phyloP scores from a whole-genome alignment of 2,797 vertebrate species.

The Chaenodraco wilsoni region DNA sequence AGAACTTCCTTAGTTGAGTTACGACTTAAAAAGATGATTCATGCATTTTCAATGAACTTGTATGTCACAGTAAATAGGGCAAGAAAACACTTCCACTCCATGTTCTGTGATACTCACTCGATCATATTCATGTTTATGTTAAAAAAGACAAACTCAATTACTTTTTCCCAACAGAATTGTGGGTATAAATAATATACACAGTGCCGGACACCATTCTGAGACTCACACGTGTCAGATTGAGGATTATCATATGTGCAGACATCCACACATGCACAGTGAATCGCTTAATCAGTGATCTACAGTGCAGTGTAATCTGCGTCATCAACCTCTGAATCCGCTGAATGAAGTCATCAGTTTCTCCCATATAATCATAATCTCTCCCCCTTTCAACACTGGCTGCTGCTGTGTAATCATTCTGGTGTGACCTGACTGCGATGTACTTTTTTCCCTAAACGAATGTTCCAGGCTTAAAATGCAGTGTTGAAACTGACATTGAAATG shows the following conservation, averaged over 20 bases:
- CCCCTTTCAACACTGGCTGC: conserved; percentile 36
- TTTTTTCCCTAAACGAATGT: conserved; percentile 27
- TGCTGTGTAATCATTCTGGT: conserved; percentile 54
- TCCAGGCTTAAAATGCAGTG: conserved; percentile 16
- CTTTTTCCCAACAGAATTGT: not conserved
- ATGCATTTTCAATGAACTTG: conserved; percentile 10
- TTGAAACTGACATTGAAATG: conserved; percentile 12
- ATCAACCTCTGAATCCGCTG: conserved; percentile 54
- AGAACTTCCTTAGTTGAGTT: not conserved
- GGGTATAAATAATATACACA: not conserved
- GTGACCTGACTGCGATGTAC: conserved; percentile 27
- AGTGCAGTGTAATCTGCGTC: conserved; percentile 40
- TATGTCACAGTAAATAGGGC: conserved; percentile 4
- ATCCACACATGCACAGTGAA: conserved; percentile 10
- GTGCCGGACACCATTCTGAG: not conserved
- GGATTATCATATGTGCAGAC: conserved; percentile 9
- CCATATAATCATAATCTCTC: conserved; percentile 47
- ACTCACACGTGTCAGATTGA: not conserved
- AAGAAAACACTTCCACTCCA: not conserved
- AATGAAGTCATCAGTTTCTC: conserved; percentile 52
- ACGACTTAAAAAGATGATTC: not conserved
- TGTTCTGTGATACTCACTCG: not conserved
- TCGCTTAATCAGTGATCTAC: conserved; percentile 38
- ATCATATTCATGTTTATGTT: not conserved
- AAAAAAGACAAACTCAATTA: not conserved